Base-by-base conservation (phyloP, 2,797 vertebrate genomes). In the Neomorphus geoffroyi region DNA sequence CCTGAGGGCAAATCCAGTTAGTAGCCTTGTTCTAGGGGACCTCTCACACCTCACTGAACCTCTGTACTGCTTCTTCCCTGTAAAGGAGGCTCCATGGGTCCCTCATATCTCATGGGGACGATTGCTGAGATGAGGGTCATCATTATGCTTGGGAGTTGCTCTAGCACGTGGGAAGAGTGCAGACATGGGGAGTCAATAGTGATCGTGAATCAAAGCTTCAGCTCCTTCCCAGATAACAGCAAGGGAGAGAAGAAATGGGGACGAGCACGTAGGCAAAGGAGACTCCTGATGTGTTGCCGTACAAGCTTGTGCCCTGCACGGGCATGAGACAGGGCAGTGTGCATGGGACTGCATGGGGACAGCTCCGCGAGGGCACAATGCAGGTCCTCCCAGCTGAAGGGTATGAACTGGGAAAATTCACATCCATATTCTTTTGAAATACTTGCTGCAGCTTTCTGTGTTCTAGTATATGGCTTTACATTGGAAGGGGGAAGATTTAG, bases 241-340 rank as follows among this genome's bases (percentile, higher is more conserved):
- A 39, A 39, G 22, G 18, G 18, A 78, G n/a, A 56, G 23, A 10
- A 89, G 69, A 53, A 72, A 65, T 18, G 21, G 53, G n/a, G 56
- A 39, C 37, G 75, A 78, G 41, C 5, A 1, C 14, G 13, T 41
- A 73, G 64, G 39, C 3, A 1, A 56, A 37, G 18, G 30, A 71
- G 33, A 23, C 13, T 87, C 35, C 39, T 24, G 39, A 41, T 0
- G 0, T 37, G 33, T 46, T 77, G n/a, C 51, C 2, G 0, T 65
- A 46, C 28, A 81, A 72, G 9, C 10, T 8, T 41, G 13, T 56
- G 26, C 18, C 2, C 45, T 62, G 35, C 45, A 2, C 33, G 30
- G 39, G 12, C 4, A 8, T 62, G 69, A 45, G 37, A 39, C 4
- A 37, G 65, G 27, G 33, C 7, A 16, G 4, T 6, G 27, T 56